phyloP scores from a whole-genome alignment of 1,140 invertebrate species.

The Trachelipus rathkii region DNA sequence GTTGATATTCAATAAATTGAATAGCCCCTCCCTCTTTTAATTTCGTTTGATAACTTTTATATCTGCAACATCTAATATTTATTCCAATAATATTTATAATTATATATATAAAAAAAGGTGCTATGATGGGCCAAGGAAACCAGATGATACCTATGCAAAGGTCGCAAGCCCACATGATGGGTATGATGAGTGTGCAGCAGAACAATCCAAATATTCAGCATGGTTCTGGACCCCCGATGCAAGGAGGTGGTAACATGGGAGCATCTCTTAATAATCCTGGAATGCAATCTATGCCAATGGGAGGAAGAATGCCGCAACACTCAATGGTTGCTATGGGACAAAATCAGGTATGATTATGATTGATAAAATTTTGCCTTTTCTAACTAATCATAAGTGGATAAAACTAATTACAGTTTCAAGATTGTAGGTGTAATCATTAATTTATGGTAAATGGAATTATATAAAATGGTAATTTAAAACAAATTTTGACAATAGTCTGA shows the following conservation, averaged over 20 bases:
- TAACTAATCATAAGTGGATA: no score
- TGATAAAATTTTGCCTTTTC: background rate
- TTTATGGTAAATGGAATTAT: background rate
- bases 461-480: background rate
- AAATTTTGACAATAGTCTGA: background rate
- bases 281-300: background rate
- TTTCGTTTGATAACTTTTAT: no score
- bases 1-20: no score
- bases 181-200: background rate
- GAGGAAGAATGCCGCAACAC: background rate
- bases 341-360: background rate
- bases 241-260: background rate
- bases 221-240: background rate
- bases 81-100: background rate
- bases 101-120: background rate
- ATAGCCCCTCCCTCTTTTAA: no score
- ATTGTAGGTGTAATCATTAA: background rate
- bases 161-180: slow-evolving; percentile 2
- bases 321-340: background rate
- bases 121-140: background rate
- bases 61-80: background rate
- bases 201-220: background rate
- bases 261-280: background rate
- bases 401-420: background rate
- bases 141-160: background rate